Evolutionary conservation across 1,140 invertebrate species (phyloP), one percentile per base, ranked within the genome.

Genomic region (Meloidogyne chitwoodi): DNA sequence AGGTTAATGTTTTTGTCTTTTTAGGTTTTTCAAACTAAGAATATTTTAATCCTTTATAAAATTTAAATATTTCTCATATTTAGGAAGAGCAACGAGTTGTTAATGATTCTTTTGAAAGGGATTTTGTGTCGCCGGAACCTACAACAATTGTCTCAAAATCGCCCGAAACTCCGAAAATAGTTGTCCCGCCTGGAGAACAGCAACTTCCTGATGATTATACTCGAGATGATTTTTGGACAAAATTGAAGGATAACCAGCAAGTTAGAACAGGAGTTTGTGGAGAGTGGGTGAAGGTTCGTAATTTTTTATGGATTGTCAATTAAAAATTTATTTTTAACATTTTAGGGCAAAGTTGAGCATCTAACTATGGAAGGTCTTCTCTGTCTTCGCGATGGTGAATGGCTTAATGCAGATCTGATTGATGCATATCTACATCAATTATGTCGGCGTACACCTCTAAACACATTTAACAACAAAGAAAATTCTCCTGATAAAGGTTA

Each of bases 271-370:
- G 71, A 27, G 29, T 63, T 27, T 63, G 34, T 29, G 71, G 71
- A 24, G 71, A 73, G n/a, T 73, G 71, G 71, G 71, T 73, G 2
- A 73, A 73, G 56, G 71, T 73, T 22, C 8, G 44, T 14, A 26
- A 19, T 38, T 3, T n/a, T n/a, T n/a, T n/a, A n/a, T n/a, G n/a
- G n/a, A n/a, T n/a, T n/a, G n/a, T n/a, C n/a, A n/a, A n/a, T n/a
- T n/a, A n/a, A n/a, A n/a, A n/a, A n/a, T n/a, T 31, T 67, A 31
- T 67, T 67, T 67, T 67, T 67, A 16, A 67, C 5, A 67, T 29
- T 71, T 44, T 12, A 63, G 71, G 71, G 71, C 3, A 61, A 73
- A 29, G 71, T 63, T n/a, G 71, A 73, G 22, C 27, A 61, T 16
- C 12, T 73, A 24, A 73, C 71, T 16, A 63, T 73, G n/a, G 71